Conservation (phyloP, 2,888 invertebrate species). For the Agrochola circellaris region DNA sequence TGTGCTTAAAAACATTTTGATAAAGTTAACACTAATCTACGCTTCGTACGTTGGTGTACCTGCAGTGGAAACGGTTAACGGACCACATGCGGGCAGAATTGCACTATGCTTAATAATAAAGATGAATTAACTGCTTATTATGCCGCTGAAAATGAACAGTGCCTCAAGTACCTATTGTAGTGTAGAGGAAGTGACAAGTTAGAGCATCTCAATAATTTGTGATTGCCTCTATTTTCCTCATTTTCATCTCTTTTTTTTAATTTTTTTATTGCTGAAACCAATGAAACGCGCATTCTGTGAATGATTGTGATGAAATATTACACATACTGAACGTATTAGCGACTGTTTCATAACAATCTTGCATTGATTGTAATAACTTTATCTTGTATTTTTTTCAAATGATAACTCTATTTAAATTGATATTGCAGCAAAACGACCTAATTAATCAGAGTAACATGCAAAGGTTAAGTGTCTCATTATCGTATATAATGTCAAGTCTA, state of each 20-base stretch:
- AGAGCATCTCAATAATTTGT: neutral
- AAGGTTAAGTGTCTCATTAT: conserved; percentile 60
- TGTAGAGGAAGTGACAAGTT: neutral
- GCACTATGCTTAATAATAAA: neutral
- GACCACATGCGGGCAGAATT: neutral
- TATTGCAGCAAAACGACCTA: conserved; percentile 51
- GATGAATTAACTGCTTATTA: neutral
- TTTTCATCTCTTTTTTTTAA: neutral
- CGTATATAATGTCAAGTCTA: conserved; percentile 56
- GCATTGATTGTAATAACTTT: conserved; percentile 43
- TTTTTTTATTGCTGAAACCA: neutral
- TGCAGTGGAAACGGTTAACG: conserved; percentile 17
- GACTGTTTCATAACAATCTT: conserved; percentile 36
- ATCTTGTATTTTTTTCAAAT: conserved; percentile 35
- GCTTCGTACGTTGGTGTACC: neutral
- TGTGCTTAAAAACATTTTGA: neutral
- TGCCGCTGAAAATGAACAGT: neutral
- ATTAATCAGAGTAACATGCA: conserved; percentile 61
- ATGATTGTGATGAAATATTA: conserved; percentile 12
- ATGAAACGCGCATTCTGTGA: conserved; percentile 7
- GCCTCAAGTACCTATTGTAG: no score
- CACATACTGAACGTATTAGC: conserved; percentile 10
- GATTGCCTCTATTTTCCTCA: neutral
- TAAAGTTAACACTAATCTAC: neutral
- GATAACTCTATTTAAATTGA: conserved; percentile 35